Evolutionary conservation across 2,888 invertebrate species (phyloP).

Genomic region (Chironomus tentans): DNA sequence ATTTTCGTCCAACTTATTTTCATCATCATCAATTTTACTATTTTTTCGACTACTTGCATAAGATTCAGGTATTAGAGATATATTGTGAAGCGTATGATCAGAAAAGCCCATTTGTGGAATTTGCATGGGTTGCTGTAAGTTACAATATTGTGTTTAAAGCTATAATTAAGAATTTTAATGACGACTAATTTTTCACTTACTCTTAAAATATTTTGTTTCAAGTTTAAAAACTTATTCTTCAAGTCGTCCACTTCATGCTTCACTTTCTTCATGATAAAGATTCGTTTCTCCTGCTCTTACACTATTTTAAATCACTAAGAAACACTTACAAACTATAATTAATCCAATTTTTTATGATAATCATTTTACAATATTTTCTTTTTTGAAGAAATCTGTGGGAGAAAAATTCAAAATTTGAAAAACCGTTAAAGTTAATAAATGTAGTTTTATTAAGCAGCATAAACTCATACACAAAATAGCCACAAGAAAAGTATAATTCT

Average conservation of each 20-base stretch:
- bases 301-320: not conserved
- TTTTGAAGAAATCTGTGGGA: not conserved
- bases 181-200: not conserved
- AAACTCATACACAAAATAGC: not conserved
- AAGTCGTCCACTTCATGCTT: not conserved
- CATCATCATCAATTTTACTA: constrained; percentile 19
- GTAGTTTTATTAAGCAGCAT: not conserved
- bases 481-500: not conserved
- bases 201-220: constrained; percentile 12
- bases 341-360: not conserved
- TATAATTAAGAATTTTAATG: no score
- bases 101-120: constrained; percentile 44
- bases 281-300: not conserved
- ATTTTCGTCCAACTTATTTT: constrained; percentile 23
- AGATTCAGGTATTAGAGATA: constrained; percentile 35
- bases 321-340: not conserved
- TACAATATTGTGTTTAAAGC: no score
- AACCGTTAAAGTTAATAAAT: not conserved
- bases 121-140: constrained; percentile 31
- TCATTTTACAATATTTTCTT: not conserved
- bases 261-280: not conserved
- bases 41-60: not conserved
- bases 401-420: not conserved
- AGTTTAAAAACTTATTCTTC: not conserved
- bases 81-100: constrained; percentile 41